A percentile compares a stretch with the other conserved stretches of the same genome.
These are phyloP conservation scores for Falco biarmicus DNA, from an alignment of 2,797 vertebrate species.

Conservation along the genomic window DNA sequence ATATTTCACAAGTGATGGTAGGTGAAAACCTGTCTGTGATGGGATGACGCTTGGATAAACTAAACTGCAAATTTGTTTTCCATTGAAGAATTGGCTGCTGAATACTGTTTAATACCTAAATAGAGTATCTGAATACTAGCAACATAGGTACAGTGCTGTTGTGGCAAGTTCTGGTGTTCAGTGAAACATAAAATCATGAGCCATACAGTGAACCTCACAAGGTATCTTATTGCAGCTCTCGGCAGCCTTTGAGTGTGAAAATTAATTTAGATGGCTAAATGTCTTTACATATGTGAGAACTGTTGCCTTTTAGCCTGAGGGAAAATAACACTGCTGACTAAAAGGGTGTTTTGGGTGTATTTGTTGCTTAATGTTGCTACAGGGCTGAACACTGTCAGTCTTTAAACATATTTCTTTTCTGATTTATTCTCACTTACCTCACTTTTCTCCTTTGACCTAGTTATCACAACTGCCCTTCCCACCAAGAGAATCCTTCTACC, in stretches of 20 bases:
- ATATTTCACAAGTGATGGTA: background rate
- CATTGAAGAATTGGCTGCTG: background rate
- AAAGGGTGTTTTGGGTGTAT: background rate
- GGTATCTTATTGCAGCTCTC: background rate
- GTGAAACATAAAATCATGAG: background rate
- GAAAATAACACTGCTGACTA: background rate
- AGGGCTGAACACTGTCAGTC: background rate
- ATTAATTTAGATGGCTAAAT: background rate
- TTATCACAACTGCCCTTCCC: background rate
- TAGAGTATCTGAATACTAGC: background rate
- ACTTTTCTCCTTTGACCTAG: background rate
- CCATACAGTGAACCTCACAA: background rate
- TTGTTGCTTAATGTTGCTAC: background rate
- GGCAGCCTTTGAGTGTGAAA: background rate
- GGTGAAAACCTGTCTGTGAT: background rate
- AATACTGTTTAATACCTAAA: background rate
- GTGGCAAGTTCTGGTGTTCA: background rate
- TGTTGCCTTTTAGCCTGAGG: background rate
- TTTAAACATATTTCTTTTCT: background rate
- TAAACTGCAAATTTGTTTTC: background rate
- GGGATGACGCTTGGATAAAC: background rate
- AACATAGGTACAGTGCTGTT: background rate
- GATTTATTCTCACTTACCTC: background rate
- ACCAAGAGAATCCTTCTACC: background rate
- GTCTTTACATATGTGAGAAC: background rate